Base-by-base conservation (phyloP, 2,888 invertebrate genomes). In the Dasypolia templi region DNA sequence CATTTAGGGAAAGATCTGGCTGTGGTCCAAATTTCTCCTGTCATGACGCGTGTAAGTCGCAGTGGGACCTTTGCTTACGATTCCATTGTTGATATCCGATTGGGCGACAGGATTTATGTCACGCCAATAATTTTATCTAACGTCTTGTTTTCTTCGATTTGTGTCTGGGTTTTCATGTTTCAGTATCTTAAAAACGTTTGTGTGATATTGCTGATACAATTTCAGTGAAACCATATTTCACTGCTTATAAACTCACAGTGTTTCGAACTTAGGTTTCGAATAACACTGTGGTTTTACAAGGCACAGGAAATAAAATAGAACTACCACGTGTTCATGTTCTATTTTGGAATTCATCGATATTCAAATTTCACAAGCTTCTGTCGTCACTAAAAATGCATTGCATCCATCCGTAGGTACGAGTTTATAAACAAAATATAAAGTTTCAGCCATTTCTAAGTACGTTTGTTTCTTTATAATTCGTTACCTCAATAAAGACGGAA, bases 1-100 rank as follows among this genome's bases (percentile, higher is more conserved):
- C 55, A 78, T 85, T 79, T 70, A 73, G 39, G 72, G 72, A 53
- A 19, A 42, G 49, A 59, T 61, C 69, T 85, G 86, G 84, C 86
- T 61, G n/a, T 55, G 66, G 19, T 71, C 86, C 85, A 84, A 84
- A 73, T 73, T 72, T 26, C 58, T 29, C 49, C 62, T 73, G 84
- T 74, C 76, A 70, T 63, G 65, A 26, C 64, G 53, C 35, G n/a
- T 32, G 59, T 70, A 75, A 46, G 46, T 70, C 77, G 59, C 64
- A 12, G 14, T 29, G 76, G 67, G 59, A 72, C 64, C 65, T 67
- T 58, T 64, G 61, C 71, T 75, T 72, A 75, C 81, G 42, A 83
- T 58, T 66, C 63, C 39, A 75, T 78, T 84, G 78, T 78, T 74
- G 75, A 81, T 73, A 75, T 81, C 71, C 75, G 26, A 72, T 78